These are phyloP conservation scores for Cheilosia vulpina DNA, from an alignment of 2,888 invertebrate genomes.

Conservation along the genomic window DNA sequence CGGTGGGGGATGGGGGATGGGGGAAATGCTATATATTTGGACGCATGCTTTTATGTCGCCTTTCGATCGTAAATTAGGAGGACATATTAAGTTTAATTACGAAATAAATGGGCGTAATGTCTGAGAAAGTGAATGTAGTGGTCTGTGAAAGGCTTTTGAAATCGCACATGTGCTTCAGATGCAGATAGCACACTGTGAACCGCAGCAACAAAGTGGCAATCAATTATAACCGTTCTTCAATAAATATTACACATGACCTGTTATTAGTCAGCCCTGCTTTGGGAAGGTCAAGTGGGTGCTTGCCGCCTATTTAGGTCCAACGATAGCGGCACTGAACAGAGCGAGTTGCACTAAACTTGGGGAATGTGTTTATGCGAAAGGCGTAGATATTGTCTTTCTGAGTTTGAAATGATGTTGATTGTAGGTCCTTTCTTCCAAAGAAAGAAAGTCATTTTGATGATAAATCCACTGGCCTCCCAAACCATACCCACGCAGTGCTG, in stretches of 20 bases:
- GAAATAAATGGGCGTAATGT: constrained; percentile 56
- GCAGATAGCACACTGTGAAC: constrained; percentile 12
- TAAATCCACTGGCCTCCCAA: too few species aligned
- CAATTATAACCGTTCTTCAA: constrained; percentile 39
- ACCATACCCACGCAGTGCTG: too few species aligned
- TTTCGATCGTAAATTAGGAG: constrained; percentile 60
- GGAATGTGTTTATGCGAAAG: too few species aligned
- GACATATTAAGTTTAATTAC: constrained; percentile 65
- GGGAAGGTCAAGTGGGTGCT: not conserved
- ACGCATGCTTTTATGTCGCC: constrained; percentile 54
- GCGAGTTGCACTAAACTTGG: too few species aligned
- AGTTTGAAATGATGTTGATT: too few species aligned
- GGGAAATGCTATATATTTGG: not conserved
- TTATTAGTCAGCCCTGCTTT: constrained; percentile 18
- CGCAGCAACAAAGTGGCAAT: constrained; percentile 38
- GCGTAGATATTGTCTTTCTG: too few species aligned
- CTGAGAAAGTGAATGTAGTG: constrained; percentile 48
- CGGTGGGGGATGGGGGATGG: not conserved
- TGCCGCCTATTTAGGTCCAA: not conserved
- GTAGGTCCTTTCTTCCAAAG: too few species aligned
- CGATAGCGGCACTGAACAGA: too few species aligned
- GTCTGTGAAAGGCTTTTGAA: constrained; percentile 27
- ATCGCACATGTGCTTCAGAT: constrained; percentile 12
- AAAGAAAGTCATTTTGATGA: too few species aligned
- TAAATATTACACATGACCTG: constrained; percentile 11